phyloP scores from a whole-genome alignment of 2,113 vertebrate genomes.

The Myocastor coypus region DNA sequence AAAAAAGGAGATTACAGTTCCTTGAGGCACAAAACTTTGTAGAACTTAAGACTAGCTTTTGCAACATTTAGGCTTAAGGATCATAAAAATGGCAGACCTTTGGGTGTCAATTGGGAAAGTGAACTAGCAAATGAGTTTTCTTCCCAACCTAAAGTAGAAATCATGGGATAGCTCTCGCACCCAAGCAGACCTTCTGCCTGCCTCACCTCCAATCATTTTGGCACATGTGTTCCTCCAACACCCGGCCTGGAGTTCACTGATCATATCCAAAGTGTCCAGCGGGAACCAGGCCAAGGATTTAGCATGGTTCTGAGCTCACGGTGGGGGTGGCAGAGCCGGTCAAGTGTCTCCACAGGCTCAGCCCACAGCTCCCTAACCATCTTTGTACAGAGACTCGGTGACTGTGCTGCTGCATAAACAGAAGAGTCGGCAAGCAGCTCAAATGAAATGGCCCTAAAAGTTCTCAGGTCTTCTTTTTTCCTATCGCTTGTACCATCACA shows the following conservation, averaged over 20 bases:
- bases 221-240: background rate
- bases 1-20: background rate
- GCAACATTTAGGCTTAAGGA: background rate
- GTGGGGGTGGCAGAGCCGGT: background rate
- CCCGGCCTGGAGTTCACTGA: background rate
- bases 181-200: background rate
- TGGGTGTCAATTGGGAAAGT: slow-evolving; percentile 35
- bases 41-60: slow-evolving; percentile 61
- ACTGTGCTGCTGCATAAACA: background rate
- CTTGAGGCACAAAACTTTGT: slow-evolving; percentile 60
- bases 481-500: background rate
- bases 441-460: background rate
- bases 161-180: background rate
- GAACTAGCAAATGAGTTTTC: background rate
- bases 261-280: background rate
- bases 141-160: slow-evolving; percentile 56
- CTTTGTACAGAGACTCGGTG: background rate
- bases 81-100: background rate
- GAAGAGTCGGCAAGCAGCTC: background rate
- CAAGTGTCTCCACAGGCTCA: background rate
- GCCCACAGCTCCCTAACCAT: background rate
- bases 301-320: background rate
- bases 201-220: background rate
- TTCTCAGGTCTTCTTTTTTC: background rate
- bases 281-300: no score